Base-by-base conservation (phyloP, 1,140 invertebrate genomes). In the Sesamia nonagrioides region DNA sequence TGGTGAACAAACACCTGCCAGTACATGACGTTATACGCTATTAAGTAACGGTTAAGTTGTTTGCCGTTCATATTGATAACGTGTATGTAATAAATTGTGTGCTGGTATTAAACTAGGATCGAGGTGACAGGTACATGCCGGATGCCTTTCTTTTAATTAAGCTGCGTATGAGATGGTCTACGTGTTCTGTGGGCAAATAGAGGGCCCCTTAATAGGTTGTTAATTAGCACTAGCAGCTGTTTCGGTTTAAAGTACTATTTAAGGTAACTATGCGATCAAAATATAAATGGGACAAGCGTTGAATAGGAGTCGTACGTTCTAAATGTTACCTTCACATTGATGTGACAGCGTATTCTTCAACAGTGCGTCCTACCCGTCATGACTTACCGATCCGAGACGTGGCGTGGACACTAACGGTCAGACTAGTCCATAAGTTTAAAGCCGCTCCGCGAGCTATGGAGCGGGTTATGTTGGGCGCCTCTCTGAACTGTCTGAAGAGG, bases 1-100 rank as follows among this genome's bases (percentile, higher is more conserved):
- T 56, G 52, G 52, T 21, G 42, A 60, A 50, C 63, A 68, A 40
- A 56, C 73, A 75, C 73, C 73, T 75, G 73, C 56, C 56, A 45
- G 42, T 58, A 15, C n/a, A 63, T 68, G 63, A 40, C n/a, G n/a
- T n/a, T n/a, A n/a, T 48, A 68, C 40, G 37, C 60, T 63, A 63
- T 63, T 42, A 21, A 63, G 37, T 48, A 75, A 61, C 71, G 58
- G 73, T 75, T 74, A 63, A 75, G 48, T 63, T 7, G 40, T 48
- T 61, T 40, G 13, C 33, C 63, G 63, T 68, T 48, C 63, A 68
- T 63, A 61, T 48, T 50, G 42, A 68, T 68, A 48, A 48, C 63
- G 18, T 50, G 63, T 37, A 68, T 27, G 42, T 15, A 68, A 68
- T 68, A 68, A 68, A 68, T 68, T 68, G 6, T 5, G 3, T 68